Percentiles rank a stretch among this genome's conserved stretches.
Evolutionary conservation across 2,113 vertebrate species (phyloP).

Genomic region (Progne subis): DNA sequence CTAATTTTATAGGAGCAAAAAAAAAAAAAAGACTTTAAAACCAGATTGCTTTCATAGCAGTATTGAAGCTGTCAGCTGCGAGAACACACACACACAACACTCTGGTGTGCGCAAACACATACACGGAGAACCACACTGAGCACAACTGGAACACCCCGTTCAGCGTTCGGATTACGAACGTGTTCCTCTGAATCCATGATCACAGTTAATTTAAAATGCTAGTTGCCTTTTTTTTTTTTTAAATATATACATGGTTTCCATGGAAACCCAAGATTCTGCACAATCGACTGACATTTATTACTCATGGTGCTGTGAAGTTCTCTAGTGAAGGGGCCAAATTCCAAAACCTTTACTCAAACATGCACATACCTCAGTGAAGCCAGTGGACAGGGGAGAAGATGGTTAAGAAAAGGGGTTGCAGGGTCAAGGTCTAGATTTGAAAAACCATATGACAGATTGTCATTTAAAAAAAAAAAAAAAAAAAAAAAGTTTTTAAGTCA

Average conservation of each 20-base stretch:
- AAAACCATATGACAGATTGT: conserved; percentile 50
- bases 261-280: conserved; percentile 37
- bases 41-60: conserved; percentile 57
- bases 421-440: conserved; percentile 14
- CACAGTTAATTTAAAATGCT: conserved; percentile 55
- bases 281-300: conserved; percentile 40
- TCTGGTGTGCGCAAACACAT: background rate
- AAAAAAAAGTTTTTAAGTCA: conserved; percentile 23
- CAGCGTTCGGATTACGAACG: background rate
- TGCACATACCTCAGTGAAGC: background rate
- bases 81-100: background rate
- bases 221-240: background rate
- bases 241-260: conserved; percentile 30
- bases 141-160: conserved; percentile 35
- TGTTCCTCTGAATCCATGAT: conserved; percentile 14
- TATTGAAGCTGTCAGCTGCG: conserved; percentile 22
- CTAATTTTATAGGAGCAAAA: conserved; percentile 57
- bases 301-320: conserved; percentile 45
- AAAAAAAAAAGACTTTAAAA: conserved; percentile 16
- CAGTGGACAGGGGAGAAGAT: background rate
- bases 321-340: conserved; percentile 42
- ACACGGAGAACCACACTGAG: background rate
- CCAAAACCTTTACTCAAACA: conserved; percentile 15
- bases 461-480: conserved; percentile 3
- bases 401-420: conserved; percentile 20